Evolutionary conservation across 23 tunicate species (phyloP), one percentile per base, ranked within the genome.

Genomic region (Diplosoma virens): DNA sequence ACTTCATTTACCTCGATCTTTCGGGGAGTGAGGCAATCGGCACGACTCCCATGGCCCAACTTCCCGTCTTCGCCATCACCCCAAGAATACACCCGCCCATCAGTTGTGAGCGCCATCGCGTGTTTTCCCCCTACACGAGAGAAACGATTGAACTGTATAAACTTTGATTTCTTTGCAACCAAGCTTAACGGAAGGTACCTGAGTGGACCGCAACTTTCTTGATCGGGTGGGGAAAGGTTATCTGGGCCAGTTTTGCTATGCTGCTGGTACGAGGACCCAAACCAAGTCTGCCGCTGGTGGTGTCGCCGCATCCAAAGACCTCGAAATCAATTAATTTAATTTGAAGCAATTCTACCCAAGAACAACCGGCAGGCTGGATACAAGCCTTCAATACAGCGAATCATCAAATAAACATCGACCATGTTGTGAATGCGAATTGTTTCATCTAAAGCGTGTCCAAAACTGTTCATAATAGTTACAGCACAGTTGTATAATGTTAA

Each of bases 1-100:
- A n/a, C n/a, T n/a, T n/a, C n/a, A 58, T 6, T 28, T 25, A 87
- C 94, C 84, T 78, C 89, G 20, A 89, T 83, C 26, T 37, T 71
- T 25, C 86, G 52, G 6, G 96, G 96, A 0, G 82, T 79, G 14
- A 87, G 58, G 30, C 68, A 59, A 65, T 90, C 90, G 0, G 85
- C 77, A 65, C 97, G 56, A 33, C 60, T 90, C 0, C 87, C 87
- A 58, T 85, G 97, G 0, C 97, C 97, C 26, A 85, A 74, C 55
- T 85, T 85, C 9, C 97, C 97, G 37, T 91, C 91, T 18, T 82
- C 87, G 3, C 97, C 97, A 67, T 91, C 97, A 0, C 97, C 97
- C 97, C 97, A 91, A 2, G 97, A 91, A 68, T 54, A 86, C 28
- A 91, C 91, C 1, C 26, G 59, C 18, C 97, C 97, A 4, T 77